A percentile compares a stretch with the other conserved stretches of the same genome.
Conservation (phyloP, 2,113 vertebrate species). For the Chionomys nivalis region DNA sequence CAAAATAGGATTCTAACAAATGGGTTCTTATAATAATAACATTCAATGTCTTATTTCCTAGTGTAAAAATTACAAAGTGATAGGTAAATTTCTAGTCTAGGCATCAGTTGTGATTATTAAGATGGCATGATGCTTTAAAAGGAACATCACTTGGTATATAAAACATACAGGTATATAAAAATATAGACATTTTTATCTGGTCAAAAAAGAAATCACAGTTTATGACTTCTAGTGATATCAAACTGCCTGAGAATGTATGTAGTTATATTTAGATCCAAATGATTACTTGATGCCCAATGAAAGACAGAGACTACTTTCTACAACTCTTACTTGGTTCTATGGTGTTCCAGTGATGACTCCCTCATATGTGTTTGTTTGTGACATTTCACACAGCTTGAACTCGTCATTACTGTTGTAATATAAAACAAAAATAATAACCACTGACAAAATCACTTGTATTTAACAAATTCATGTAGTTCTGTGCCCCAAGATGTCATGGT, state of each 20-base stretch:
- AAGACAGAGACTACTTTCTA: neutral
- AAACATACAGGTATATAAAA: neutral
- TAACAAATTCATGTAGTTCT: too few species aligned
- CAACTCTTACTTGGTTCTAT: too few species aligned
- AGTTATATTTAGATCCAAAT: neutral
- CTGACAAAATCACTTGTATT: too few species aligned
- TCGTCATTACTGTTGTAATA: too few species aligned
- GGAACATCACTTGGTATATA: neutral
- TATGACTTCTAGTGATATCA: neutral
- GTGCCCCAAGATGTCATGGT: too few species aligned
- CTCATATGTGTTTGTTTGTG: too few species aligned
- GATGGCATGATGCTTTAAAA: neutral
- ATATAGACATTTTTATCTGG: neutral
- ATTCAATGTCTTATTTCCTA: neutral
- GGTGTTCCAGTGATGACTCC: too few species aligned
- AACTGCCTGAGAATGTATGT: neutral
- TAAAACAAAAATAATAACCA: too few species aligned
- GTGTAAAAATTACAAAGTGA: neutral
- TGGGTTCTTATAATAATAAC: neutral
- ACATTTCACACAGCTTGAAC: too few species aligned
- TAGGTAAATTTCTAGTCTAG: neutral
- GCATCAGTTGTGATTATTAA: neutral
- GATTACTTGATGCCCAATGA: neutral
- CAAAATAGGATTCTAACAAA: constrained; percentile 6
- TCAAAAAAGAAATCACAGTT: neutral